phyloP scores from a whole-genome alignment of 2,888 invertebrate species.

The Odontomyia ornata region DNA sequence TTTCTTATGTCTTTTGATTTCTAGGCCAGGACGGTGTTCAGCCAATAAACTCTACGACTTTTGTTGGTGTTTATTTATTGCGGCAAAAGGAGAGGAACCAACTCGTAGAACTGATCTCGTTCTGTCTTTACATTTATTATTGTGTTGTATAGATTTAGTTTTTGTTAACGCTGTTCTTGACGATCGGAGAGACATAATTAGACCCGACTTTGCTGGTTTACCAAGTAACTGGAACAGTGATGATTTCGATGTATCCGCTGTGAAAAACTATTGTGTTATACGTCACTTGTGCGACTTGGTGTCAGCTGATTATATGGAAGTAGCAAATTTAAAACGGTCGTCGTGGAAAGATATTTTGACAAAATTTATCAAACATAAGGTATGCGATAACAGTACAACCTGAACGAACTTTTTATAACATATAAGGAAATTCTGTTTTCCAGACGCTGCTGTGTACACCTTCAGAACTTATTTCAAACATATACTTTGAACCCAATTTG shows the following conservation, averaged over 20 bases:
- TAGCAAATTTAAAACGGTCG: conserved; percentile 89
- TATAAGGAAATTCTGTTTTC: conserved; percentile 51
- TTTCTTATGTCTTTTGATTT: no score
- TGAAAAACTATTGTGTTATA: conserved; percentile 58
- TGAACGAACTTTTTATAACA: not conserved
- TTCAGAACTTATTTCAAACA: conserved; percentile 79
- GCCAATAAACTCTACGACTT: conserved; percentile 88
- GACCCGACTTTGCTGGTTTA: conserved; percentile 80
- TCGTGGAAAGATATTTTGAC: conserved; percentile 82
- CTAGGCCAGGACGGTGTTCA: conserved; percentile 79
- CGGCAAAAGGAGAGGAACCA: conserved; percentile 86
- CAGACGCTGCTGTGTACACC: conserved; percentile 80
- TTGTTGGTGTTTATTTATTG: conserved; percentile 92
- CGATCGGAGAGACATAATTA: conserved; percentile 84
- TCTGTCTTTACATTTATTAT: conserved; percentile 89
- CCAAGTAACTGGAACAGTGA: conserved; percentile 74
- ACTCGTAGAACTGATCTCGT: conserved; percentile 91
- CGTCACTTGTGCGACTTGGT: conserved; percentile 60
- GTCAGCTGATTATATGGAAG: conserved; percentile 83
- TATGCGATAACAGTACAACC: conserved; percentile 49
- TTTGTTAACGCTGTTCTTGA: conserved; percentile 86
- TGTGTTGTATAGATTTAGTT: conserved; percentile 90
- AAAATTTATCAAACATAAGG: conserved; percentile 64
- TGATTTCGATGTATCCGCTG: conserved; percentile 58
- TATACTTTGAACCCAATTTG: conserved; percentile 84